Conservation (phyloP, 2,888 invertebrate species). For the Nineta flava region DNA sequence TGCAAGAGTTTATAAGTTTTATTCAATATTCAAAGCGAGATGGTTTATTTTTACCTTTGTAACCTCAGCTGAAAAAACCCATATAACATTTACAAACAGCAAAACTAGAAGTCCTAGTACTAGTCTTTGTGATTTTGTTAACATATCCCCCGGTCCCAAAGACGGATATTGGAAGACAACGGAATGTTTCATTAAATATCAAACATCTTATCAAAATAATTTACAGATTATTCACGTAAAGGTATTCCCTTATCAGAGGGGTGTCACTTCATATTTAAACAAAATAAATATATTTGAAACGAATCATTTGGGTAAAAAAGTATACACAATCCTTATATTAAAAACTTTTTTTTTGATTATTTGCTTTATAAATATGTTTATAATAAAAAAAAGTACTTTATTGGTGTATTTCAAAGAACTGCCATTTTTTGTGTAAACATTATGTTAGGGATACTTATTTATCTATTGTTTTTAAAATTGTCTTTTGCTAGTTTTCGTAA, state of each 20-base stretch:
- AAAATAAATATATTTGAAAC: background rate
- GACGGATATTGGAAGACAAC: background rate
- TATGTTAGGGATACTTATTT: background rate
- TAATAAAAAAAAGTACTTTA: background rate
- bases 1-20: constrained; percentile 24
- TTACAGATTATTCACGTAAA: too few relatives aligned
- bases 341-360: background rate
- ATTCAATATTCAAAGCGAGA: background rate
- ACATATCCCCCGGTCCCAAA: constrained; percentile 23
- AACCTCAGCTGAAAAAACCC: constrained; percentile 90
- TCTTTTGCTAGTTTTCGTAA: too few relatives aligned
- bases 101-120: constrained; percentile 74
- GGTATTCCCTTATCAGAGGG: too few relatives aligned
- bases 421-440: background rate
- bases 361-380: background rate
- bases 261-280: too few relatives aligned
- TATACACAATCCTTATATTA: background rate
- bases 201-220: background rate
- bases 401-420: background rate
- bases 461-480: too few relatives aligned
- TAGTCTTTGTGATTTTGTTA: constrained; percentile 54
- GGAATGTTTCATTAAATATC: background rate
- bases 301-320: background rate
- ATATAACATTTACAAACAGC: constrained; percentile 81
- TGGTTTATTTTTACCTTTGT: constrained; percentile 58